Conservation (phyloP, 2,113 vertebrate species). For the Malurus melanocephalus region DNA sequence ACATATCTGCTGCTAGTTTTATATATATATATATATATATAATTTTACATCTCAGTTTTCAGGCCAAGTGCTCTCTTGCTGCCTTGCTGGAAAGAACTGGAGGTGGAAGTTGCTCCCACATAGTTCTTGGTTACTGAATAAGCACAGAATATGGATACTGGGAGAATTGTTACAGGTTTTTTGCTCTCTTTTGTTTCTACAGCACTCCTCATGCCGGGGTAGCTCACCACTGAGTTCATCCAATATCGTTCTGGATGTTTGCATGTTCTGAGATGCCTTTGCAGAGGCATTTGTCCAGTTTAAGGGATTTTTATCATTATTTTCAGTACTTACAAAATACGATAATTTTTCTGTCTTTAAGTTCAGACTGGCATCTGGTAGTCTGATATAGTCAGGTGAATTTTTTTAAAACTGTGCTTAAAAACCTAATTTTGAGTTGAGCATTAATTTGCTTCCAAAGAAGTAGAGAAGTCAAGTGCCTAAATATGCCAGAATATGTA, state of each 20-base stretch:
- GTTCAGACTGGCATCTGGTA: background rate
- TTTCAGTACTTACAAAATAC: background rate
- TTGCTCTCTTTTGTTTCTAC: background rate
- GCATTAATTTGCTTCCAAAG: background rate
- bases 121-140: background rate
- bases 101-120: background rate
- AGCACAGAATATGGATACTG: background rate
- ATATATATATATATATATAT: too few species aligned
- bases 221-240: background rate
- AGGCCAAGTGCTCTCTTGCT: background rate
- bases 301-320: background rate
- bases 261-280: background rate
- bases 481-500: constrained; percentile 1
- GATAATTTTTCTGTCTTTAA: background rate
- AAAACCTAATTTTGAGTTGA: background rate
- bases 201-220: background rate
- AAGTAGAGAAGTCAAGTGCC: background rate
- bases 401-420: background rate
- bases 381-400: background rate
- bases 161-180: background rate
- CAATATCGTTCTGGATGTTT: background rate
- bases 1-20: background rate
- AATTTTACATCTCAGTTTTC: background rate
- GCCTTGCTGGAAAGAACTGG: background rate
- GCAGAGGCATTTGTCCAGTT: background rate